Percentiles rank a stretch among this genome's conserved stretches.
Evolutionary conservation across 1,140 invertebrate genomes (phyloP).

Genomic region (Anoplolepis gracilipes): DNA sequence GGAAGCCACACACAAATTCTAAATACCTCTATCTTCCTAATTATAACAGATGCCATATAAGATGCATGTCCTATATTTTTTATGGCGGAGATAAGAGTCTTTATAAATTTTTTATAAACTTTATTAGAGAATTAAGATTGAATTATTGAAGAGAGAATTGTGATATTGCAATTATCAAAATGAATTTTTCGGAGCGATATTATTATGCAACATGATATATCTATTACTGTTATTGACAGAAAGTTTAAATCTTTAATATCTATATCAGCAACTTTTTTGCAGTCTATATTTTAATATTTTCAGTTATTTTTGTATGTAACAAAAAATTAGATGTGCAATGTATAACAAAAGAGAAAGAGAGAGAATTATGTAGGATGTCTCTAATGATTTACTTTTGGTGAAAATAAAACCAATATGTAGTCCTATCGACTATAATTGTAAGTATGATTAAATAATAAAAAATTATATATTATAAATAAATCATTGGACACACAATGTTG

Average conservation of each 20-base stretch:
- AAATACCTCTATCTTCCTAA: neutral
- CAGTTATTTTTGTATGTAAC: slow-evolving; percentile 5
- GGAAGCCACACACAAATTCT: neutral
- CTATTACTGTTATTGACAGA: slow-evolving; percentile 12
- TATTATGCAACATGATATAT: neutral
- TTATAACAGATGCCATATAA: slow-evolving; percentile 6
- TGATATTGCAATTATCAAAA: neutral
- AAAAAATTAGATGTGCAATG: slow-evolving; percentile 4
- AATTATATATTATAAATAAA: neutral
- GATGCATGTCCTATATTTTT: neutral
- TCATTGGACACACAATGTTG: neutral
- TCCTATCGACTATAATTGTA: neutral
- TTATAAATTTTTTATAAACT: slow-evolving; percentile 23
- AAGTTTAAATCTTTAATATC: neutral
- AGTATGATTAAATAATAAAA: neutral
- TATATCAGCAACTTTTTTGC: slow-evolving; percentile 1
- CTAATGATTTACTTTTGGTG: too few relatives aligned
- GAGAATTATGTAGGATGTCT: too few relatives aligned
- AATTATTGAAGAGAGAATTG: too few relatives aligned
- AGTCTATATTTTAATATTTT: neutral
- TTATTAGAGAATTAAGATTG: neutral
- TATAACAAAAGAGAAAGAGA: neutral
- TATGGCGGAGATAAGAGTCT: neutral
- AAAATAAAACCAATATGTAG: too few relatives aligned
- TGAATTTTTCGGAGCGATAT: slow-evolving; percentile 4